A percentile compares a stretch with the other conserved stretches of the same genome.
phyloP scores from a whole-genome alignment of 1,140 invertebrate genomes.

The Aculops lycopersici region DNA sequence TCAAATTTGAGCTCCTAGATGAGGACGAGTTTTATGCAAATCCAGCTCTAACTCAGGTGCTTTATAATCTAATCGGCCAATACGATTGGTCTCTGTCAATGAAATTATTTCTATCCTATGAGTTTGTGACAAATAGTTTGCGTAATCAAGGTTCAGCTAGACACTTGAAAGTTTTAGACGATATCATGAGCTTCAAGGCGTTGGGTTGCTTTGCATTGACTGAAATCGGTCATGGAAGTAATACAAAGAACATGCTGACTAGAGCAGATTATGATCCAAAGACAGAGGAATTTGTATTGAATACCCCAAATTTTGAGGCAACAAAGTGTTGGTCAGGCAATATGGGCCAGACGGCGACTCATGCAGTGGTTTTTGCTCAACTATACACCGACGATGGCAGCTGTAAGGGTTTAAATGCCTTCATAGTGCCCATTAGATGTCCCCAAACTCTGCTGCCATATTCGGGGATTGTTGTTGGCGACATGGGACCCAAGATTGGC shows the following conservation, averaged over 20 bases:
- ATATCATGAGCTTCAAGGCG: slow-evolving; percentile 29
- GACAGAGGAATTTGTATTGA: slow-evolving; percentile 41
- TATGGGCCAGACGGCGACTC: slow-evolving; percentile 54
- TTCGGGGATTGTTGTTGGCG: slow-evolving; percentile 41
- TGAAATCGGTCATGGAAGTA: slow-evolving; percentile 69
- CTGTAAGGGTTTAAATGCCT: slow-evolving; percentile 55
- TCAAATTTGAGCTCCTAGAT: slow-evolving; percentile 27
- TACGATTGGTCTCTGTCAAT: slow-evolving; percentile 31
- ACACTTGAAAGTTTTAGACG: slow-evolving; percentile 32
- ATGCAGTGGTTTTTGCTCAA: slow-evolving; percentile 59
- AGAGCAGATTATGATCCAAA: slow-evolving; percentile 47
- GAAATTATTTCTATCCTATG: slow-evolving; percentile 22
- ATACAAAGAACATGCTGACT: slow-evolving; percentile 59
- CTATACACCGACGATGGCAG: slow-evolving; percentile 38
- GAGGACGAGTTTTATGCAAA: slow-evolving; percentile 22
- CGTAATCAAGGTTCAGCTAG: slow-evolving; percentile 37
- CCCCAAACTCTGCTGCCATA: slow-evolving; percentile 32
- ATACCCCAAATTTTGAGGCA: slow-evolving; percentile 67
- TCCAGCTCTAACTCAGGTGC: slow-evolving; percentile 15
- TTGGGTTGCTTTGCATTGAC: slow-evolving; percentile 51
- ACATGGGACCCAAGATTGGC: slow-evolving; percentile 58
- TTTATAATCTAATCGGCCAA: slow-evolving; percentile 22
- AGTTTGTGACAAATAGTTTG: slow-evolving; percentile 15
- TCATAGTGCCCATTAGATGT: slow-evolving; percentile 48
- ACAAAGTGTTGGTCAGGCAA: slow-evolving; percentile 80